Evolutionary conservation across 2,797 vertebrate species (phyloP), one percentile per base, ranked within the genome.

Genomic region (Enteromius unitaeniatus): DNA sequence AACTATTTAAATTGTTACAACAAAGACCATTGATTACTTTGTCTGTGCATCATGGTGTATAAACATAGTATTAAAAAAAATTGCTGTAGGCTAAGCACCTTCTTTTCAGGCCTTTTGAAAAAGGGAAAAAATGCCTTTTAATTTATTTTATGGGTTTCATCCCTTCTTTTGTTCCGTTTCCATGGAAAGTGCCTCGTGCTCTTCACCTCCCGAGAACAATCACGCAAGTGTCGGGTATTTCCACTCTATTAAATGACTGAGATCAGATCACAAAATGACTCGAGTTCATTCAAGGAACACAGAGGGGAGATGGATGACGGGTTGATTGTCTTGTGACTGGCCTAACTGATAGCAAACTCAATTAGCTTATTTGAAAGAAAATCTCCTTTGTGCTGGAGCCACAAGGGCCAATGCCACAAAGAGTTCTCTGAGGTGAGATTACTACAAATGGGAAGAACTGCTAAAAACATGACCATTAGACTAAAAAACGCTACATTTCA

Each of bases 261-360:
- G 21, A 64, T 65, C 77, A 67, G 42, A 21, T 79, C 62, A 67
- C 49, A 68, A 42, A 83, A 78, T 69, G 26, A 47, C 31, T 21
- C 8, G 5, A 37, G 51, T 62, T 78, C 75, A 62, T 84, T 84
- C 40, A 76, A 79, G 47, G 51, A n/a, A 40, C 58, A 74, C 58
- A 45, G 47, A 58, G 51, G 31, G 45, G 51, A 81, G n/a, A 68
- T 55, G n/a, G 79, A 67, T 40, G 70, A 85, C 26, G 72, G 70
- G 79, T 23, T 69, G 79, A 83, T 82, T 65, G 84, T 83, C 84
- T 87, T 78, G 67, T 87, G 86, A 86, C 88, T 86, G n/a, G 55
- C 65, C 69, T 68, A 75, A 79, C 51, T 83, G 37, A 76, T 45
- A 21, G 53, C 17, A 86, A 83, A 75, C 34, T 84, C 67, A 77